Evolutionary conservation across 2,113 vertebrate genomes (phyloP), one percentile per base, ranked within the genome.

Genomic region (Zosterops hypoxanthus): DNA sequence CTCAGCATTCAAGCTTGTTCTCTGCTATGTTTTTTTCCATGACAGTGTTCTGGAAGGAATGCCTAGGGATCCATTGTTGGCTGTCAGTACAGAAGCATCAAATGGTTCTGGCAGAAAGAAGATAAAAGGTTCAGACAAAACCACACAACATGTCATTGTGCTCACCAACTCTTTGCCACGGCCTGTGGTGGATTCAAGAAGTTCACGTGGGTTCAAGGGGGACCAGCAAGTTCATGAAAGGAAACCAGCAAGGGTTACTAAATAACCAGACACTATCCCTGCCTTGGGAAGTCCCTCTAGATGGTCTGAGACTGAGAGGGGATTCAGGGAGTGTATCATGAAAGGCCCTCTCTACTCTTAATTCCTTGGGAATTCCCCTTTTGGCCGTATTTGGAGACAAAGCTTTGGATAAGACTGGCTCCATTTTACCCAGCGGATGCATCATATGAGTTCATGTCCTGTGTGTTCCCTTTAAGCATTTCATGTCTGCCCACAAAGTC

Each of bases 71-170:
- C 1, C 0, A 0, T 16, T 13, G 14, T 9, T 57, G 36, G 55
- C 33, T 39, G 15, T 34, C 59, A 34, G 46, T 29, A 31, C n/a
- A 36, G 59, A 73, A 63, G 52, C 47, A 71, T 36, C 39, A 55
- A 47, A 34, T 3, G 7, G 41, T 28, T 23, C 19, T 72, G 76
- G 79, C 53, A 80, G 57, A 39, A 9, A 9, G n/a, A 59, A 71
- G 79, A 71, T 64, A 11, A 72, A 56, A 80, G 14, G 34, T 75
- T 86, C 41, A 57, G 50, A 29, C 42, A 44, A 92, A 91, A 82
- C 52, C 64, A 81, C 64, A 33, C 18, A 25, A 31, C 0, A 0
- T 2, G 1, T 26, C 0, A 0, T 79, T 71, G 19, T 1, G 14
- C 72, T 39, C 47, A 82, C 77, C 42, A 39, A 3, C 53, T 66